Conservation (phyloP, 2,113 vertebrate genomes). For the Heptranchias perlo region DNA sequence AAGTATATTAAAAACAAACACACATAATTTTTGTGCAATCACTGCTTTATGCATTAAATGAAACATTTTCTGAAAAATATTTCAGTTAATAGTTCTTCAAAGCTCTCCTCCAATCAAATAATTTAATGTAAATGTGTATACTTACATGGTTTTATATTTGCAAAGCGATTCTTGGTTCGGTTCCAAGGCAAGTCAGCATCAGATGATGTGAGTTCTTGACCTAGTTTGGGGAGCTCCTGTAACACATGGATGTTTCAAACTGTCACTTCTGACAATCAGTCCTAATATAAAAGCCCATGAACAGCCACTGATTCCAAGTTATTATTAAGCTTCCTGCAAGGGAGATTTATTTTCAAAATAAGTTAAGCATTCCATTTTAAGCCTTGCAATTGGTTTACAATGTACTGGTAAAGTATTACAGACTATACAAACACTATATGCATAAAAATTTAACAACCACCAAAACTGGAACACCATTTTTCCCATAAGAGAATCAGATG, state of each 20-base stretch:
- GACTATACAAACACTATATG: background rate
- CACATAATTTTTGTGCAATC: background rate
- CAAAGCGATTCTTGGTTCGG: constrained; percentile 91
- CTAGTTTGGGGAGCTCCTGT: constrained; percentile 89
- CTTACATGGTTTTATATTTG: constrained; percentile 96
- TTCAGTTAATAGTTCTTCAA: background rate
- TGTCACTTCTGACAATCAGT: background rate
- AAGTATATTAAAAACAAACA: background rate
- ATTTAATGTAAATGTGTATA: constrained; percentile 41
- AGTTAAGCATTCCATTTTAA: background rate
- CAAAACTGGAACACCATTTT: background rate
- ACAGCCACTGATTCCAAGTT: background rate
- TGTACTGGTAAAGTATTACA: background rate
- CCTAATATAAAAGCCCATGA: background rate
- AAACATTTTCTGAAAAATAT: constrained; percentile 8
- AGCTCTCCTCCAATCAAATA: background rate
- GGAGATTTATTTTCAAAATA: background rate
- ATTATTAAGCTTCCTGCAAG: background rate
- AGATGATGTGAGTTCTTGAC: constrained; percentile 86
- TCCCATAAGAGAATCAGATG: background rate
- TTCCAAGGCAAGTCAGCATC: constrained; percentile 97
- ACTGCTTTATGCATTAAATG: background rate
- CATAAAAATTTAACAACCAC: background rate
- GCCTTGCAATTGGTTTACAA: background rate
- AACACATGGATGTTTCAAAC: constrained; percentile 37